These are phyloP conservation scores for Mimachlamys varia DNA, from an alignment of 2,888 invertebrate species.

Conservation along the genomic window DNA sequence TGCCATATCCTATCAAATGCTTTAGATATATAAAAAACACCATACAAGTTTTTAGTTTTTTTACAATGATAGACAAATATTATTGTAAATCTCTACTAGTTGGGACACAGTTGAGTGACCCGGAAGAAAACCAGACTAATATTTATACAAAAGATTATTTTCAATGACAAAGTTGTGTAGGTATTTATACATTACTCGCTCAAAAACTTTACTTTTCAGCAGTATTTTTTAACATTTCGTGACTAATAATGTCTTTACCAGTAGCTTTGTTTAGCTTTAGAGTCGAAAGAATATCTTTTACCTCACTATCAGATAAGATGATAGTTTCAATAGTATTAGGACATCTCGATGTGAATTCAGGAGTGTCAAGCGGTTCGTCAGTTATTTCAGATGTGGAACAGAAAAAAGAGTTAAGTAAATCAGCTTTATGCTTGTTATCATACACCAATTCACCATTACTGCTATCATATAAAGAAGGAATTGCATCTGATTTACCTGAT, in stretches of 20 bases:
- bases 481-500: conserved; percentile 24
- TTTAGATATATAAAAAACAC: conserved; percentile 55
- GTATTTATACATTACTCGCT: conserved; percentile 50
- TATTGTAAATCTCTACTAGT: conserved; percentile 51
- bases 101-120: conserved; percentile 52
- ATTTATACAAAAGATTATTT: conserved; percentile 49
- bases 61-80: conserved; percentile 46
- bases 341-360: background rate
- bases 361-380: background rate
- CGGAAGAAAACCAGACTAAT: conserved; percentile 51
- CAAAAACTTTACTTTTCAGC: conserved; percentile 46
- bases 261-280: conserved; percentile 47
- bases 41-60: conserved; percentile 45
- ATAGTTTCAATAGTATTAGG: background rate
- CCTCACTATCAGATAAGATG: conserved; percentile 37
- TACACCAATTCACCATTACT: background rate
- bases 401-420: conserved; percentile 45
- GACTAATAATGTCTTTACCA: conserved; percentile 48
- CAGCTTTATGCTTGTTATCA: conserved; percentile 46
- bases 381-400: conserved; percentile 38
- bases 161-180: conserved; percentile 45
- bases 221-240: conserved; percentile 43
- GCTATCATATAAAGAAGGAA: conserved; percentile 41
- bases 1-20: conserved; percentile 57
- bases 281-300: conserved; percentile 38